phyloP scores from a whole-genome alignment of 2,797 vertebrate species.

The Paguma larvata region DNA sequence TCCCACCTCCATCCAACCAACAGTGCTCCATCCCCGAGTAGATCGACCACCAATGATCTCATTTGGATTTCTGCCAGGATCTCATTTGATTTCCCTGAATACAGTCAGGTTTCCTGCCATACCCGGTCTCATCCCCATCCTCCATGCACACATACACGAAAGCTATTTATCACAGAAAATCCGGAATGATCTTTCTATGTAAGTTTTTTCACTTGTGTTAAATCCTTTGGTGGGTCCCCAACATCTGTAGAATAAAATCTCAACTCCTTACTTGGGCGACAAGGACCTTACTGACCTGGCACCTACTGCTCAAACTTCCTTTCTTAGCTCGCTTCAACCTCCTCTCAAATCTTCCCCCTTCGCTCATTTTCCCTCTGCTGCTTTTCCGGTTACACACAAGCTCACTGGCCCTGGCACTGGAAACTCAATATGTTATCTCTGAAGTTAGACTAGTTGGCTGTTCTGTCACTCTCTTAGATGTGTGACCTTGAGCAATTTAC shows the following conservation, averaged over 20 bases:
- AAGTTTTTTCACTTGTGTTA: neutral
- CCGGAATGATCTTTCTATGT: neutral
- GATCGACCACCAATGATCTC: neutral
- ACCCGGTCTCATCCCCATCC: neutral
- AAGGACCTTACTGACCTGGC: neutral
- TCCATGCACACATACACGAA: neutral
- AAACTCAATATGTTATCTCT: neutral
- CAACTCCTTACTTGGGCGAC: neutral
- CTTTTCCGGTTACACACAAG: neutral
- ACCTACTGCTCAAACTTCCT: neutral
- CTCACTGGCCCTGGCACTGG: neutral
- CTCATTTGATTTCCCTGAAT: neutral
- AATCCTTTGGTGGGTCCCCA: neutral
- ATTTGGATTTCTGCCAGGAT: neutral
- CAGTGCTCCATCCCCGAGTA: neutral
- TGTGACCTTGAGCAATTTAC: neutral
- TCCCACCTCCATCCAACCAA: neutral
- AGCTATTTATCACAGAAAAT: neutral
- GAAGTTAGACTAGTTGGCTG: neutral
- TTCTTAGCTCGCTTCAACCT: neutral
- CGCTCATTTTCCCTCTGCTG: neutral
- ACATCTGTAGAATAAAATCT: neutral
- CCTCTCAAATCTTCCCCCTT: neutral
- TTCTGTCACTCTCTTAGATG: neutral
- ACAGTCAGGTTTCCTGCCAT: neutral